These are phyloP conservation scores for Ficedula albicollis DNA, from an alignment of 2,797 vertebrate genomes.

Conservation along the genomic window DNA sequence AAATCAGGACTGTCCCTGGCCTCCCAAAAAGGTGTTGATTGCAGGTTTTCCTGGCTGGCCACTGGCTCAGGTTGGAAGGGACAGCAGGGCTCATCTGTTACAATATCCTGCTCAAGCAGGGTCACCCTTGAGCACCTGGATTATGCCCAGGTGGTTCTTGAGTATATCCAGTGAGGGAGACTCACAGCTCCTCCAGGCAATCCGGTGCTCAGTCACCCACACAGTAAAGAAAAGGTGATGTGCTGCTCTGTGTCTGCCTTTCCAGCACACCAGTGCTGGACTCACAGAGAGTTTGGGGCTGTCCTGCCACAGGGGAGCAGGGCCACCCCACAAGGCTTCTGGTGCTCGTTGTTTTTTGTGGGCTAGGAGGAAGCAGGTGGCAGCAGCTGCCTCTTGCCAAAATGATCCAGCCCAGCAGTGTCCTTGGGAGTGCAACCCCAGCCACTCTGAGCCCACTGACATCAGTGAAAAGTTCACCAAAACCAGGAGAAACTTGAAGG, in stretches of 20 bases:
- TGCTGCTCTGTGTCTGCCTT: background rate
- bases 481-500: background rate
- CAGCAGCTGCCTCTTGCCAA: background rate
- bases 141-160: background rate
- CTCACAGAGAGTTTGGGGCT: background rate
- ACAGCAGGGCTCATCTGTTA: background rate
- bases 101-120: background rate
- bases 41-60: background rate
- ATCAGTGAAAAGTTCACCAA: slow-evolving; percentile 7
- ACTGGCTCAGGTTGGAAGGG: background rate
- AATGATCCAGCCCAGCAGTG: background rate
- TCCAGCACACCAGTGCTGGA: rapidly evolving
- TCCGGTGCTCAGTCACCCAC: rapidly evolving
- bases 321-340: rapidly evolving
- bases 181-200: background rate
- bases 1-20: background rate
- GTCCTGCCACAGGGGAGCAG: background rate
- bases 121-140: background rate
- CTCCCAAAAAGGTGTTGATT: background rate
- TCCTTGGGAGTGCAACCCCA: background rate
- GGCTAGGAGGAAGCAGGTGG: rapidly evolving
- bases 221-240: background rate
- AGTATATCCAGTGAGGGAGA: background rate
- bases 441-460: background rate
- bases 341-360: background rate